Conservation (phyloP, 2,888 invertebrate genomes). For the Tinea pellionella region DNA sequence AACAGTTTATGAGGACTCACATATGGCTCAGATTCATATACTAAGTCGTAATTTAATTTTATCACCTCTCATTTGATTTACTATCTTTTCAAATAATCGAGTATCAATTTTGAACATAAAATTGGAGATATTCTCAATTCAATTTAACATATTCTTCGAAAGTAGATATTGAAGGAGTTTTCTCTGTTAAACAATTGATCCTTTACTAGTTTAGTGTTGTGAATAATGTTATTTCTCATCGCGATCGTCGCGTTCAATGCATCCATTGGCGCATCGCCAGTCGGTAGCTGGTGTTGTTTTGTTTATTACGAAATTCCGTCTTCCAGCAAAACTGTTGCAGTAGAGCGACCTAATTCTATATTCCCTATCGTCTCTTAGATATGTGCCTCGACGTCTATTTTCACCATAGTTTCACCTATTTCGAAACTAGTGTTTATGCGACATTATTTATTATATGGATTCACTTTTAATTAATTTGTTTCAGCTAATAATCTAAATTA, state of each 20-base stretch:
- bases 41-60: neutral
- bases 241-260: conserved; percentile 1
- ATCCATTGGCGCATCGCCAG: conserved; percentile 44
- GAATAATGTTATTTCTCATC: neutral
- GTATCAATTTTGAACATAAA: neutral
- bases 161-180: no score
- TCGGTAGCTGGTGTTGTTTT: conserved; percentile 37
- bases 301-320: conserved; percentile 64
- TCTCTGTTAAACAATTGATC: no score
- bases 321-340: conserved; percentile 50
- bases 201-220: neutral
- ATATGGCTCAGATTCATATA: neutral
- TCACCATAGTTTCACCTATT: conserved; percentile 3
- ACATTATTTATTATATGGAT: neutral
- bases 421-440: neutral
- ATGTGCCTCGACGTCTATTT: conserved; percentile 9
- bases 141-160: no score
- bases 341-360: conserved; percentile 48
- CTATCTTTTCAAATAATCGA: neutral
- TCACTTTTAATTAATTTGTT: neutral
- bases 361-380: conserved; percentile 7
- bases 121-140: neutral
- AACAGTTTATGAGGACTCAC: neutral
- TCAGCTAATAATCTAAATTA: neutral
- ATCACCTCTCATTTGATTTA: neutral